phyloP scores from a whole-genome alignment of 2,888 invertebrate species.

The Aphidoletes aphidimyza region DNA sequence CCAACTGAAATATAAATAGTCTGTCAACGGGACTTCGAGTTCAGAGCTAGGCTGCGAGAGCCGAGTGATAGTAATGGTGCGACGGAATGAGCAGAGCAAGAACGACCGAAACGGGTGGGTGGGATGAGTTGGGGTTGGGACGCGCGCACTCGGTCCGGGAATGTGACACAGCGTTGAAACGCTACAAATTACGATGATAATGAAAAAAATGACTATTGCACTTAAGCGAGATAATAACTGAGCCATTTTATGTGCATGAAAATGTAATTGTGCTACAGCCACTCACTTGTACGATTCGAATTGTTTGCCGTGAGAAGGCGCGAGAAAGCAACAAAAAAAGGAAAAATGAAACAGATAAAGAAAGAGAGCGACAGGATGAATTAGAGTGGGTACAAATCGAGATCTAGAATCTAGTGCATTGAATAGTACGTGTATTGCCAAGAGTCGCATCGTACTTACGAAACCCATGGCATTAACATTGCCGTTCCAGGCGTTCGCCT shows the following conservation, averaged over 20 bases:
- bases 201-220: conserved; percentile 51
- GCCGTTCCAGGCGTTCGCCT: neutral
- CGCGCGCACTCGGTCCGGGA: too few species aligned
- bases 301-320: neutral
- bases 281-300: neutral
- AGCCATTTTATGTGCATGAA: conserved; percentile 51
- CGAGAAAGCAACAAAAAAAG: neutral
- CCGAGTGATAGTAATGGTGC: neutral
- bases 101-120: neutral
- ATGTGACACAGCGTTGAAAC: neutral
- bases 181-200: conserved; percentile 40
- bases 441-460: conserved; percentile 4
- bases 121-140: too few species aligned
- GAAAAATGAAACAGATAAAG: neutral
- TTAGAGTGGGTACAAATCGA: neutral
- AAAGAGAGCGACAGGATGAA: neutral
- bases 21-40: neutral
- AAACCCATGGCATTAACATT: conserved; percentile 26
- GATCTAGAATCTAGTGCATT: neutral
- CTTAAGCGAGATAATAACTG: conserved; percentile 46
- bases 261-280: conserved; percentile 46
- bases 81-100: neutral
- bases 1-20: conserved; percentile 47
- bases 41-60: neutral
- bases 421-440: neutral